Conservation (phyloP, 2,888 invertebrate species). For the Caenorhabditis drosophilae region DNA sequence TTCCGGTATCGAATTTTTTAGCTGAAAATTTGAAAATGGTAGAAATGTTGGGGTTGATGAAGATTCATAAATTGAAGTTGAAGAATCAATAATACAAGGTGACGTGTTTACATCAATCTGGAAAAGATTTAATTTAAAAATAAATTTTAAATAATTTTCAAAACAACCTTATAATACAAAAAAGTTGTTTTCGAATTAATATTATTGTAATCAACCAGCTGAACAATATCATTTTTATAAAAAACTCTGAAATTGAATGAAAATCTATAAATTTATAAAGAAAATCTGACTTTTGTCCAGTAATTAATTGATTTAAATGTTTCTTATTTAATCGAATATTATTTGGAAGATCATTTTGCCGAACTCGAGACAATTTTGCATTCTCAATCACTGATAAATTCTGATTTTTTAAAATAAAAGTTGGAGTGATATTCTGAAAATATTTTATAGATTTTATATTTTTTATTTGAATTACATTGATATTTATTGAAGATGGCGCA, state of each 20-base stretch:
- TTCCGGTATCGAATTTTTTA: constrained; percentile 5
- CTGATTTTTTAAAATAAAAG: background rate
- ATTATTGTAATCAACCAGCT: constrained; percentile 18
- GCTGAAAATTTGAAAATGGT: constrained; percentile 21
- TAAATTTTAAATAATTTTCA: background rate
- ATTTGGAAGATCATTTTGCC: constrained; percentile 5
- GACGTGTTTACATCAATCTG: constrained; percentile 1
- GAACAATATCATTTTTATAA: constrained; percentile 45
- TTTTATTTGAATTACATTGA: background rate
- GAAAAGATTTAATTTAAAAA: background rate
- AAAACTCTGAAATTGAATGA: constrained; percentile 32
- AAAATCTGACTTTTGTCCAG: constrained; percentile 4
- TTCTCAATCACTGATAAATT: constrained; percentile 13
- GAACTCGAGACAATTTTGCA: constrained; percentile 17
- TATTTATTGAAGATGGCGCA: background rate
- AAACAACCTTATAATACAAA: constrained; percentile 31
- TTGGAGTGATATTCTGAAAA: constrained; percentile 19
- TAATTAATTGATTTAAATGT: constrained; percentile 16
- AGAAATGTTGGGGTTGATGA: constrained; percentile 9
- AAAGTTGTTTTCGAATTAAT: constrained; percentile 8
- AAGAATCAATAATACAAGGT: constrained; percentile 28
- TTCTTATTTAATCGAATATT: constrained; percentile 15
- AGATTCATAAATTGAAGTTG: constrained; percentile 39
- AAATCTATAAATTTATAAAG: background rate
- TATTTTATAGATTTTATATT: background rate